phyloP scores from a whole-genome alignment of 2,888 invertebrate genomes.

The Eubasilissa splendida region DNA sequence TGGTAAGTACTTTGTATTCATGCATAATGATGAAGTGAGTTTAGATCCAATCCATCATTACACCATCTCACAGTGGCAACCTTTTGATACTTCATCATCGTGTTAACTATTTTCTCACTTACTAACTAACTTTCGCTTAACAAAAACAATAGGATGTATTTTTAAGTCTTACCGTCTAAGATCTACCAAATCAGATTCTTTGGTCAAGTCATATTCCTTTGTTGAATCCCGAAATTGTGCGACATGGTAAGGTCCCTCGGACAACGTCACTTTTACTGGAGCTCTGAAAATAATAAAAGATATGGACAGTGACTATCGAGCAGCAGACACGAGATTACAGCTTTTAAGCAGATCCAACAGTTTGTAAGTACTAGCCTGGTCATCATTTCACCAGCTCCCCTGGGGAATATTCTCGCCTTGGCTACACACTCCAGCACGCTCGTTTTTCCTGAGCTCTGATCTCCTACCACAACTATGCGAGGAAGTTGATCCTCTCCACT shows the following conservation, averaged over 20 bases:
- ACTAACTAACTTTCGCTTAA: slow-evolving; percentile 56
- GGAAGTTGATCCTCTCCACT: slow-evolving; percentile 92
- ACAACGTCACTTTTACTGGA: slow-evolving; percentile 97
- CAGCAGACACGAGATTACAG: not conserved
- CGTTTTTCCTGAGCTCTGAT: slow-evolving; percentile 99
- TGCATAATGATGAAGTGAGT: too few species aligned
- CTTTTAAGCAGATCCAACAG: not conserved
- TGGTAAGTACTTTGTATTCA: too few species aligned
- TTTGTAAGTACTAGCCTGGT: slow-evolving; percentile 70
- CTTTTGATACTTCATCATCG: too few species aligned
- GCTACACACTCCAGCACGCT: slow-evolving; percentile 99
- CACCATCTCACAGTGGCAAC: too few species aligned
- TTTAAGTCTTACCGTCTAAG: slow-evolving; percentile 77
- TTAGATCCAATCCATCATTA: too few species aligned
- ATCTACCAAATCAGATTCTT: slow-evolving; percentile 93
- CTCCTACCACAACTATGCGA: slow-evolving; percentile 97
- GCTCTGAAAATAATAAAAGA: slow-evolving; percentile 67
- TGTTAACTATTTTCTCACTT: too few species aligned
- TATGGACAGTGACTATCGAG: not conserved
- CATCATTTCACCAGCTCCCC: slow-evolving; percentile 99
- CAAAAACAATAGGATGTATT: not conserved
- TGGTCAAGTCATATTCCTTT: slow-evolving; percentile 95
- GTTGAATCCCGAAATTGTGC: slow-evolving; percentile 96
- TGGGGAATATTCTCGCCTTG: slow-evolving; percentile 95
- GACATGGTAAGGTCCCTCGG: slow-evolving; percentile 98